Base-by-base conservation (phyloP, 2,888 invertebrate species). In the Marronus borbonicus region DNA sequence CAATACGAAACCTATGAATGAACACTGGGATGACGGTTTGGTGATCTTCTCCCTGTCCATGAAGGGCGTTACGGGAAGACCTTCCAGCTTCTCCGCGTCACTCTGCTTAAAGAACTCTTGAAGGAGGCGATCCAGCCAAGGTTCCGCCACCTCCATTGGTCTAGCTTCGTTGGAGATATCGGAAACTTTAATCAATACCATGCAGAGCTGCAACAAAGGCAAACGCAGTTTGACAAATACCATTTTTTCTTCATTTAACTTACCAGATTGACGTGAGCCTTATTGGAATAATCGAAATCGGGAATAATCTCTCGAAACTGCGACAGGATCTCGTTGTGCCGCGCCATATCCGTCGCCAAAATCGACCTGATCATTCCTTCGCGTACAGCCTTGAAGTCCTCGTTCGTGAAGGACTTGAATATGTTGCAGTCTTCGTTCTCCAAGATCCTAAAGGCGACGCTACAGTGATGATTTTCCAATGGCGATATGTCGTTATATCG, bases 401-500 rank as follows among this genome's bases (percentile, higher is more conserved):
- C 90, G 83, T 90, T 89, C 82, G 90, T 90, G 84, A 95, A 90
- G 84, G 93, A 93, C 82, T 92, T 91, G 86, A 95, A 93, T 83
- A 96, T 94, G 88, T 96, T 96, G 88, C 94, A 94, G 85, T 95
- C 94, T 76, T 94, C 93, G 85, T 94, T 92, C 86, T 94, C 94
- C 83, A 96, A 90, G 82, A 96, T 92, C 80, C 94, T 92, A 88
- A 96, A 96, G 65, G 95, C 94, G 83, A 96, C 94, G 80, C 95
- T 95, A 88, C 95, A 95, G 87, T 96, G 96, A 88, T 96, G 96
- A 88, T 96, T 96, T 88, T 96, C 96, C 86, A 96, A 89, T 2
- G 95, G 95, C 75, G 95, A 95, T 85, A 95, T 95, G 89, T 96
- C 95, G 88, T 96, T 96, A 89, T 96, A 96, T 86, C 95, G 92